These are phyloP conservation scores for Megaleporinus macrocephalus DNA, from an alignment of 2,113 vertebrate genomes.

Conservation along the genomic window DNA sequence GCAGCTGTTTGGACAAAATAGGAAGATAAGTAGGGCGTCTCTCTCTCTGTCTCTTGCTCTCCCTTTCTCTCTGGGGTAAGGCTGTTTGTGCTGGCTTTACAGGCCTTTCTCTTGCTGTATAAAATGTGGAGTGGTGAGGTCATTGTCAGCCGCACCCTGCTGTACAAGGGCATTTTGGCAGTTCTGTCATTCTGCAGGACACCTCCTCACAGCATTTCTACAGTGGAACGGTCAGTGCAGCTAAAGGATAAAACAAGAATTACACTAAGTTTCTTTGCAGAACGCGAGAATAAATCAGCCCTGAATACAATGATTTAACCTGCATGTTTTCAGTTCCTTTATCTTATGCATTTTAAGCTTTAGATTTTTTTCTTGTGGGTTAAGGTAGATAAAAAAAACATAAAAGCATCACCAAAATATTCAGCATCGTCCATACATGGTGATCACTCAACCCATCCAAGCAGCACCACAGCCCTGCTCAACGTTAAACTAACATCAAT, in stretches of 20 bases:
- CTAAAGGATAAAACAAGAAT: neutral
- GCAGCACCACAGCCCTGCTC: too few species aligned
- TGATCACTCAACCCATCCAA: too few species aligned
- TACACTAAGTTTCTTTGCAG: neutral
- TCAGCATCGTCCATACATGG: too few species aligned
- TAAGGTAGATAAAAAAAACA: too few species aligned
- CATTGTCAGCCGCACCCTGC: slow-evolving; percentile 52
- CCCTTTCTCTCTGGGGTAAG: neutral
- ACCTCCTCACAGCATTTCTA: neutral
- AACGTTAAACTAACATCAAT: too few species aligned
- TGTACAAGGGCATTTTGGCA: slow-evolving; percentile 22
- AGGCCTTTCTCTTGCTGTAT: slow-evolving; percentile 31
- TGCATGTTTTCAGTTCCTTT: too few species aligned
- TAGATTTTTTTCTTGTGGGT: too few species aligned
- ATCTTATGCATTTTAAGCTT: neutral
- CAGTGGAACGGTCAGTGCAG: neutral
- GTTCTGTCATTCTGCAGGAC: slow-evolving; percentile 18
- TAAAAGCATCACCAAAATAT: too few species aligned
- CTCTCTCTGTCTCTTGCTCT: neutral
- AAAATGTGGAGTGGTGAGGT: slow-evolving; percentile 42
- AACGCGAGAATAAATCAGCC: neutral
- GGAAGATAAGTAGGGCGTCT: neutral
- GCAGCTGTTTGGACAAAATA: slow-evolving; percentile 44
- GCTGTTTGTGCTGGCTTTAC: slow-evolving; percentile 30
- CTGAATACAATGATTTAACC: neutral